Evolutionary conservation across 2,113 vertebrate genomes (phyloP).

Genomic region (Solea senegalensis): DNA sequence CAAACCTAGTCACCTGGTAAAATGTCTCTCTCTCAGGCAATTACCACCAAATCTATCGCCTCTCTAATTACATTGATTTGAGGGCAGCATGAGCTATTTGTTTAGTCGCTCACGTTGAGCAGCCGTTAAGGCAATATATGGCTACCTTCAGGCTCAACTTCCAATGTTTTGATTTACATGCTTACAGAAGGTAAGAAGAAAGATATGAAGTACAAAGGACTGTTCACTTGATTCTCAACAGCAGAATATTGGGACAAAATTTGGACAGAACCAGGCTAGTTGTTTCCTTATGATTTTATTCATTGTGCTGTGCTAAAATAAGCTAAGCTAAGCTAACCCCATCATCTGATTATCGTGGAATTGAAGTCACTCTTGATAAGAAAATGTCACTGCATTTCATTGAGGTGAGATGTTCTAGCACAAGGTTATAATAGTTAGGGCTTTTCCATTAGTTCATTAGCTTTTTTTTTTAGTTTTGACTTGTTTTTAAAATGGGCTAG

Average conservation of each 20-base stretch:
- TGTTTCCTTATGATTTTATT: background rate
- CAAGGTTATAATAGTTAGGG: too few relatives aligned
- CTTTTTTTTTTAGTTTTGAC: too few relatives aligned
- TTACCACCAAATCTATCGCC: conserved; percentile 70
- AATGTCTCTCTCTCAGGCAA: conserved; percentile 70
- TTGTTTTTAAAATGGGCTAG: too few relatives aligned
- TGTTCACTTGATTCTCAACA: background rate
- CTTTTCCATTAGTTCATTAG: too few relatives aligned
- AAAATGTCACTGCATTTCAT: too few relatives aligned
- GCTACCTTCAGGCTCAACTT: conserved; percentile 13
- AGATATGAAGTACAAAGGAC: background rate
- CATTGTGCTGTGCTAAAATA: background rate
- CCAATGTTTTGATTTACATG: conserved; percentile 1
- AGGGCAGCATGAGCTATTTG: conserved; percentile 50
- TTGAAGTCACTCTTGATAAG: too few relatives aligned
- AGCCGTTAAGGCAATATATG: conserved; percentile 14
- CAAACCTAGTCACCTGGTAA: conserved; percentile 64
- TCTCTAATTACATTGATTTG: conserved; percentile 72
- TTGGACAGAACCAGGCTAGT: background rate
- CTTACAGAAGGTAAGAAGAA: background rate
- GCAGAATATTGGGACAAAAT: background rate
- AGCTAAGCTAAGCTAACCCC: background rate
- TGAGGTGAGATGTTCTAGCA: too few relatives aligned
- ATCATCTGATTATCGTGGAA: too few relatives aligned
- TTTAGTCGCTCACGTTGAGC: conserved; percentile 40